Conservation (phyloP, 2,888 invertebrate genomes). For the Spialia ferax region DNA sequence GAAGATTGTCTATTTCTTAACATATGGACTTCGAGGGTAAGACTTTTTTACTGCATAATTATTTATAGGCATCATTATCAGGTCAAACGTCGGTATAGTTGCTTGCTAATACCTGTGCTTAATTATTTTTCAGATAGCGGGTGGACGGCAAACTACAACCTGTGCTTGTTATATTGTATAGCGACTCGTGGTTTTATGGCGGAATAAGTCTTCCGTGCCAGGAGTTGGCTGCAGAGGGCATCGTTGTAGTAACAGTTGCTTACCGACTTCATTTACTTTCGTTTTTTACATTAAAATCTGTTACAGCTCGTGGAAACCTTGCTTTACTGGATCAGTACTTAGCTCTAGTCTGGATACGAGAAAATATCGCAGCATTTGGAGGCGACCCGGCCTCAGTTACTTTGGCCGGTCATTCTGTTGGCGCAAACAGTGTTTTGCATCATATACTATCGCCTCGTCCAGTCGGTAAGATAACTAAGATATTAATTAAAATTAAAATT, state of each 20-base stretch:
- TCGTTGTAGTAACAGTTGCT: slow-evolving; percentile 90
- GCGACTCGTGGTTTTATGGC: slow-evolving; percentile 85
- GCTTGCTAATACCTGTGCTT: slow-evolving; percentile 16
- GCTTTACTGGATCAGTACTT: slow-evolving; percentile 95
- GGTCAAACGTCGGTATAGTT: not conserved
- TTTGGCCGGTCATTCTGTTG: slow-evolving; percentile 93
- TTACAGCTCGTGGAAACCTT: slow-evolving; percentile 92
- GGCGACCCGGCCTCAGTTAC: slow-evolving; percentile 94
- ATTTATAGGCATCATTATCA: not conserved
- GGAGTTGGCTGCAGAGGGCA: slow-evolving; percentile 90
- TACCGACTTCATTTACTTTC: slow-evolving; percentile 91
- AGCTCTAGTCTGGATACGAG: slow-evolving; percentile 91
- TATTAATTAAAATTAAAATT: too few species aligned
- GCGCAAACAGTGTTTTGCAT: slow-evolving; percentile 89
- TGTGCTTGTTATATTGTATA: slow-evolving; percentile 90
- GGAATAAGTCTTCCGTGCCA: slow-evolving; percentile 88
- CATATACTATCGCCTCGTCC: slow-evolving; percentile 90
- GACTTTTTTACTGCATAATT: not conserved
- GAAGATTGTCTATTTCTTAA: slow-evolving; percentile 97
- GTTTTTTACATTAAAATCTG: slow-evolving; percentile 87
- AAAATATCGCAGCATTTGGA: slow-evolving; percentile 92
- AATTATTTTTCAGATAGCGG: slow-evolving; percentile 72
- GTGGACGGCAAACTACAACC: slow-evolving; percentile 86
- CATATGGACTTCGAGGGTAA: slow-evolving; percentile 94
- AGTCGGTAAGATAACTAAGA: too few species aligned